Base-by-base conservation (phyloP, 1,140 invertebrate species). In the Ceratina australensis region DNA sequence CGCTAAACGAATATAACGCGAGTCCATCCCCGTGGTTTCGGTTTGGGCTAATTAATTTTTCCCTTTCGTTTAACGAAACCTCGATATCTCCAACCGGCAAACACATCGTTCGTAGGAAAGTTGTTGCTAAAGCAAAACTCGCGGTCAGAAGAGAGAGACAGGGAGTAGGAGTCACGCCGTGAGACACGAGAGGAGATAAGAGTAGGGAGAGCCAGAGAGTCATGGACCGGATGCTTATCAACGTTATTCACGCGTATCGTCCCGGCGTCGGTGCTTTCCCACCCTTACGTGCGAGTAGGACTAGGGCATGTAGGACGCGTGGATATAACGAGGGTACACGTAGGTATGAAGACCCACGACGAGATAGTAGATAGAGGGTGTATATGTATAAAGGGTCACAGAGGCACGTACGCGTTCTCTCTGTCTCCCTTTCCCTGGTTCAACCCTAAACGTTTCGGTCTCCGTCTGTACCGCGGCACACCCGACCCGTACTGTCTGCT, bases 201-300 rank as follows among this genome's bases (percentile, higher is more conserved):
- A 24, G 57, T 66, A 72, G 24, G 69, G 72, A 20, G n/a, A 16
- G 65, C 2, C 33, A 10, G 33, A 72, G 71, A 61, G 33, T 24
- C 56, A 20, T 26, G 42, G 50, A 61, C 28, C 82, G 75, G 75
- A 80, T 80, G 78, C 65, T 82, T 82, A 84, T 84, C 78, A 77
- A 79, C 68, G 82, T 87, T 84, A 84, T 80, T 85, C 82, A 79
- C 59, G 74, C 80, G 82, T 69, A 75, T 76, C 56, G 26, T 59
- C 52, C 63, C 47, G 65, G 42, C 79, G 57, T 47, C 72, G 69
- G 66, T 57, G 60, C 75, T 81, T 66, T 65, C 22, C 59, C 72
- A 52, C 50, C 12, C 61, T 22, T 69, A 28, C 24, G 7, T 26
- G 54, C 42, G 54, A 42, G 33, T 42, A 42, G 33, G 33, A 10